A percentile compares a stretch with the other conserved stretches of the same genome.
Conservation (phyloP, 2,113 vertebrate genomes). For the Rhombomys opimus region DNA sequence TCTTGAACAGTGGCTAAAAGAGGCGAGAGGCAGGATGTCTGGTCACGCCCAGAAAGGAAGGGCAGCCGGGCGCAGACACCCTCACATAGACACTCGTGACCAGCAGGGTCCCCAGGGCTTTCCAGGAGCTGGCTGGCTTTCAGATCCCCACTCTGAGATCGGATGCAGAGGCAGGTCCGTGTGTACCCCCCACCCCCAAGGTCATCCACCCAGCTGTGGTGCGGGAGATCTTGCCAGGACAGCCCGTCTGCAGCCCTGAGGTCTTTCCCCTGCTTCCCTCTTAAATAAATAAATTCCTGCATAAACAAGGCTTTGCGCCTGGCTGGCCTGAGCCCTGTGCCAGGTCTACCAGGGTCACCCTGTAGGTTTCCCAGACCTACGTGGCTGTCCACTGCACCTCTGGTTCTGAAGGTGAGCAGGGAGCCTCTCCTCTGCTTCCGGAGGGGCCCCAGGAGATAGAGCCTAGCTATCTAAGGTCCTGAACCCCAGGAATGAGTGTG, state of each 20-base stretch:
- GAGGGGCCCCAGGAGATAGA: background rate
- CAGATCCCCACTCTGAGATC: background rate
- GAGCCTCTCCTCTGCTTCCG: background rate
- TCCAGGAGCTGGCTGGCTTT: background rate
- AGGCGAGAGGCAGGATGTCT: constrained; percentile 37
- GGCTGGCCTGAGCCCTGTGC: background rate
- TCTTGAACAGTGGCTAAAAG: constrained; percentile 86
- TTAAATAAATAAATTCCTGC: constrained; percentile 64
- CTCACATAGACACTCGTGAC: background rate
- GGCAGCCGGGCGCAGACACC: background rate
- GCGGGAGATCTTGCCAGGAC: background rate
- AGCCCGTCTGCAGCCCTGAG: background rate
- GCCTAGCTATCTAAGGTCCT: background rate
- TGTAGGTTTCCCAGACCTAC: background rate
- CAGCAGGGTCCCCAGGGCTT: background rate
- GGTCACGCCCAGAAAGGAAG: background rate
- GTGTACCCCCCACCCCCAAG: background rate
- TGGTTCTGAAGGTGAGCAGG: background rate
- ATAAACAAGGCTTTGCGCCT: constrained; percentile 30
- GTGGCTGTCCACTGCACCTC: background rate
- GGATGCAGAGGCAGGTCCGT: constrained; percentile 6
- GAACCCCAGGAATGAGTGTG: rapidly evolving
- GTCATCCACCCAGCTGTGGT: background rate
- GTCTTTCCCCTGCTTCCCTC: background rate
- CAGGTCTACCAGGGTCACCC: background rate